phyloP scores from a whole-genome alignment of 37 sponge, comb jelly and placozoan genomes.

The Mnemiopsis leidyi region DNA sequence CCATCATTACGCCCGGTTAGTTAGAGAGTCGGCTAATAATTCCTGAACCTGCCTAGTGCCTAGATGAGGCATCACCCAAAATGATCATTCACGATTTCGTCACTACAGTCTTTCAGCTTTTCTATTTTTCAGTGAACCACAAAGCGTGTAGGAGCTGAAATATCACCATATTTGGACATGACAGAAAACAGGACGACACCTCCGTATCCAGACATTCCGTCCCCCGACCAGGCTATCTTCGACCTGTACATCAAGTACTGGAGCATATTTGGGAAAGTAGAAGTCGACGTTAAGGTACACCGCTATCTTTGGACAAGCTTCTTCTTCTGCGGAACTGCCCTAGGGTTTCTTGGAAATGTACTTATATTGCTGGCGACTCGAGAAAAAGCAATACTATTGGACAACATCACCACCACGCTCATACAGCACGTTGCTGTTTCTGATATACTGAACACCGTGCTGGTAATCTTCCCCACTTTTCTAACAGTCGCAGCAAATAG shows the following conservation, averaged over 20 bases:
- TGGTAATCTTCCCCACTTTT: background rate
- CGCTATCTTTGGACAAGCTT: background rate
- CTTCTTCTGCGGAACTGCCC: background rate
- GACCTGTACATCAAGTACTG: background rate
- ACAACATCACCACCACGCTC: background rate
- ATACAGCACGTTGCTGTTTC: background rate
- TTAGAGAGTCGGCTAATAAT: too few relatives aligned
- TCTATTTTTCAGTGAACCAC: background rate
- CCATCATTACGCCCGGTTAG: too few relatives aligned
- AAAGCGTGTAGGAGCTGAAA: too few relatives aligned
- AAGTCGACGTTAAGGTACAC: background rate
- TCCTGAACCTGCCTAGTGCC: too few relatives aligned
- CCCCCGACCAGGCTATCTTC: background rate
- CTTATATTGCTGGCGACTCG: background rate
- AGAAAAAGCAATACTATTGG: background rate
- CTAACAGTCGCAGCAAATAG: background rate
- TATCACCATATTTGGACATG: too few relatives aligned
- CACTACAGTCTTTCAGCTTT: too few relatives aligned
- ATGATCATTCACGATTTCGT: too few relatives aligned
- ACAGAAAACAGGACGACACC: too few relatives aligned
- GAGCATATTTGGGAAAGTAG: background rate
- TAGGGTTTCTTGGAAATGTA: background rate
- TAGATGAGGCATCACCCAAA: too few relatives aligned
- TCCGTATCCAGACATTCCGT: background rate
- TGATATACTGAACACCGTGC: background rate